Conservation (phyloP, 2,797 vertebrate genomes). For the Alca torda region DNA sequence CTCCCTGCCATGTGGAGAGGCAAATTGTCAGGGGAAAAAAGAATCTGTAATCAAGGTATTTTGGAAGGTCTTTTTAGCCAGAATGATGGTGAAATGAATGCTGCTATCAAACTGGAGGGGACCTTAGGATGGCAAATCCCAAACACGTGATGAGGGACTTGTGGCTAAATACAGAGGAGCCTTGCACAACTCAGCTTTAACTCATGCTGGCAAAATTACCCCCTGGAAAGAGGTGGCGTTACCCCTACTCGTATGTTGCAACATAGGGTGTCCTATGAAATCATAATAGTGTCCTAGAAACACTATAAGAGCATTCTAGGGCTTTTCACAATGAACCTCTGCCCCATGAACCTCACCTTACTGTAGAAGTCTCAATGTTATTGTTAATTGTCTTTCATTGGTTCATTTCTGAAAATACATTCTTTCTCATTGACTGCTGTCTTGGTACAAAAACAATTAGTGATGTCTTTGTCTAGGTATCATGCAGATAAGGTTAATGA, state of each 20-base stretch:
- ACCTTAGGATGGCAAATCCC: neutral
- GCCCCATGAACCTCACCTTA: neutral
- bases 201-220: neutral
- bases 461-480: neutral
- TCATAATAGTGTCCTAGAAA: neutral
- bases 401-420: neutral
- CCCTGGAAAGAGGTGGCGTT: neutral
- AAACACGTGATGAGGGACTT: neutral
- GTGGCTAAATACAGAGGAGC: neutral
- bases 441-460: neutral
- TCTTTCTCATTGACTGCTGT: neutral
- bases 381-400: neutral
- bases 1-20: conserved; percentile 8
- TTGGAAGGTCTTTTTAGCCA: neutral
- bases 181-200: neutral
- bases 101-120: neutral
- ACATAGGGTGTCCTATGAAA: neutral
- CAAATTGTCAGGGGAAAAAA: neutral
- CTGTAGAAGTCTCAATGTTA: neutral
- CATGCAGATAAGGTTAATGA: neutral
- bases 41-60: neutral
- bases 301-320: neutral
- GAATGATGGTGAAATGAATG: neutral
- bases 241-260: neutral
- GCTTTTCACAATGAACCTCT: neutral